These are phyloP conservation scores for Cepaea hortensis DNA, from an alignment of 2,888 invertebrate genomes.

Conservation along the genomic window DNA sequence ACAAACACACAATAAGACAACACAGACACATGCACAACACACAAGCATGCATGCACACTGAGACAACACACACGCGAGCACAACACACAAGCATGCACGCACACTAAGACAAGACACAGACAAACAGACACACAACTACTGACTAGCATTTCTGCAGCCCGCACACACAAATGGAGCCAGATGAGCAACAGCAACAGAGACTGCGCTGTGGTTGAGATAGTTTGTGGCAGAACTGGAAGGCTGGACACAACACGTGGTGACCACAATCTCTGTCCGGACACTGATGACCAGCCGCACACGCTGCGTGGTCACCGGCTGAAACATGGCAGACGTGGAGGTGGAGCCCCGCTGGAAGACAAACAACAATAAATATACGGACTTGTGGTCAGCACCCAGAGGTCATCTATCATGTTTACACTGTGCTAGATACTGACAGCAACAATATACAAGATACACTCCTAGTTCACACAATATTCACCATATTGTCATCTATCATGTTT, in stretches of 20 bases:
- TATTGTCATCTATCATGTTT: not conserved
- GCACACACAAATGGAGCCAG: constrained; percentile 50
- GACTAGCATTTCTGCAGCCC: constrained; percentile 48
- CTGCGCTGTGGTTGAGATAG: constrained; percentile 50
- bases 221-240: constrained; percentile 27
- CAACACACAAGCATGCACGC: too few species aligned
- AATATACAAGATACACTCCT: not conserved
- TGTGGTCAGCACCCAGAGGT: not conserved
- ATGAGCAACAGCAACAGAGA: constrained; percentile 52
- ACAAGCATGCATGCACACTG: too few species aligned
- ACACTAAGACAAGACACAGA: too few species aligned
- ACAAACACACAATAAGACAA: too few species aligned
- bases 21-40: too few species aligned
- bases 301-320: constrained; percentile 18
- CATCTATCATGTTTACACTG: not conserved
- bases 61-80: too few species aligned
- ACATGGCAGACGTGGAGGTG: not conserved
- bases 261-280: constrained; percentile 58
- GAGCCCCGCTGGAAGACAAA: not conserved
- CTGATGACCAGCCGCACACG: not conserved
- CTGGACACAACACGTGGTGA: constrained; percentile 62
- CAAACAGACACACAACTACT: constrained; percentile 26
- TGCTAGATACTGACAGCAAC: not conserved
- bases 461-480: not conserved
- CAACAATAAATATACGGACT: not conserved